Conservation (phyloP, 1,140 invertebrate species). For the Dendroctonus valens region DNA sequence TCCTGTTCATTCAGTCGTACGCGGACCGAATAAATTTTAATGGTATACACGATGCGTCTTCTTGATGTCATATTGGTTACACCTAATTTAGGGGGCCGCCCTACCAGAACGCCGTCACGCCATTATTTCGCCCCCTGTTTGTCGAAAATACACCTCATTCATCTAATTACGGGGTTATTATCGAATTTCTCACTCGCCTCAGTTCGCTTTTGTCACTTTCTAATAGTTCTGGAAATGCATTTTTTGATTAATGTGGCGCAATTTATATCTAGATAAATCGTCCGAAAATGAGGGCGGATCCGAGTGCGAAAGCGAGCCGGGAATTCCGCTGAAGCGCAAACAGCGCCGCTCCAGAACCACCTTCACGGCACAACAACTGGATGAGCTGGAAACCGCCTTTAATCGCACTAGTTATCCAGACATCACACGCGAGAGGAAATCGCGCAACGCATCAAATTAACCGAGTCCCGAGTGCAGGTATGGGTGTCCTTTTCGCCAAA, state of each 20-base stretch:
- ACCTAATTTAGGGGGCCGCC: slow-evolving; percentile 26
- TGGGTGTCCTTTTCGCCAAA: too few species aligned
- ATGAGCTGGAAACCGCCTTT: slow-evolving; percentile 85
- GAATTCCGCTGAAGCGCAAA: slow-evolving; percentile 76
- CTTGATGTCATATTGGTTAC: slow-evolving; percentile 31
- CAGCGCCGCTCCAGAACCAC: slow-evolving; percentile 81
- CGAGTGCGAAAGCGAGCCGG: slow-evolving; percentile 77
- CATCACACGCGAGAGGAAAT: slow-evolving; percentile 86
- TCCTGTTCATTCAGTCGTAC: slow-evolving; percentile 21
- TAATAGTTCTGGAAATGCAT: too few species aligned
- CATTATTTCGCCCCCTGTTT: slow-evolving; percentile 23
- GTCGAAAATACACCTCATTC: slow-evolving; percentile 23
- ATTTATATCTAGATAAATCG: slow-evolving; percentile 46
- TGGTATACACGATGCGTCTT: slow-evolving; percentile 14
- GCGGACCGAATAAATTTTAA: slow-evolving; percentile 10
- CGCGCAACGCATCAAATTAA: slow-evolving; percentile 78
- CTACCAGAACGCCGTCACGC: slow-evolving; percentile 25
- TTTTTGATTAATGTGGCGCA: background rate
- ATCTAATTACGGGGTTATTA: slow-evolving; percentile 26
- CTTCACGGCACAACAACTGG: slow-evolving; percentile 81
- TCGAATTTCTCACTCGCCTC: background rate
- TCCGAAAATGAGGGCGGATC: slow-evolving; percentile 57
- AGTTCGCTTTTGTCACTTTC: background rate
- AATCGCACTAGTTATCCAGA: slow-evolving; percentile 90
- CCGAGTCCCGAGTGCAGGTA: slow-evolving; percentile 70